Evolutionary conservation across 2,888 invertebrate genomes (phyloP).

Genomic region (Macrostomum cliftonense): DNA sequence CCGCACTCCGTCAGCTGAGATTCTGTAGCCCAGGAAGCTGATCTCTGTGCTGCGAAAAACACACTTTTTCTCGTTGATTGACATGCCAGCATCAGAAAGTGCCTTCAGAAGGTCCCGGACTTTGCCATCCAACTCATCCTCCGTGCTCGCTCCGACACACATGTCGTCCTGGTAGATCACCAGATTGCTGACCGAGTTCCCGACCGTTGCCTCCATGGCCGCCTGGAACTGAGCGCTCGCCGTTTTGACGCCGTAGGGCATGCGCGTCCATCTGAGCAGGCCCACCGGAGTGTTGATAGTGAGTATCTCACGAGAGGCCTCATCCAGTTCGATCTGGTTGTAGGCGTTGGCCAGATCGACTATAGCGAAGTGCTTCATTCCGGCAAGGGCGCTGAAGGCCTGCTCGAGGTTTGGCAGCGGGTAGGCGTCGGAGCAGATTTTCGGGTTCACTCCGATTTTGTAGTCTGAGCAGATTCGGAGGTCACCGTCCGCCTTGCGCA

Average conservation of each 20-base stretch:
- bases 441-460: conserved; percentile 1
- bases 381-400: conserved; percentile 3
- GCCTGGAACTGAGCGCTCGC: conserved; percentile 6
- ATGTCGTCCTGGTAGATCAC: conserved; percentile 9
- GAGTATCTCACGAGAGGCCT: conserved; percentile 1
- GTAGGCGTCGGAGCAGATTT: conserved; percentile 3
- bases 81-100: conserved; percentile 6
- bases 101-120: conserved; percentile 1
- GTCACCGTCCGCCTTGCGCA: conserved; percentile 1
- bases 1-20: neutral
- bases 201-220: conserved; percentile 1
- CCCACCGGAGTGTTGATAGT: conserved; percentile 6
- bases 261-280: conserved; percentile 6
- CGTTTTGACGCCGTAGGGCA: conserved; percentile 6
- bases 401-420: conserved; percentile 3
- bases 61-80: conserved; percentile 5
- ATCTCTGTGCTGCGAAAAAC: conserved; percentile 3
- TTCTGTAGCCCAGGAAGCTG: conserved; percentile 3
- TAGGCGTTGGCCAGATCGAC: conserved; percentile 4
- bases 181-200: conserved; percentile 1
- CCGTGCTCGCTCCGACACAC: conserved; percentile 4
- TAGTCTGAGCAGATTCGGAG: neutral
- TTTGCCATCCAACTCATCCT: conserved; percentile 1
- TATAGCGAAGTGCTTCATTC: conserved; percentile 6
- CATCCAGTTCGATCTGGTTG: conserved; percentile 7